A percentile compares a stretch with the other conserved stretches of the same genome.
Evolutionary conservation across 2,888 invertebrate genomes (phyloP).

Genomic region (Rhagonycha fulva): DNA sequence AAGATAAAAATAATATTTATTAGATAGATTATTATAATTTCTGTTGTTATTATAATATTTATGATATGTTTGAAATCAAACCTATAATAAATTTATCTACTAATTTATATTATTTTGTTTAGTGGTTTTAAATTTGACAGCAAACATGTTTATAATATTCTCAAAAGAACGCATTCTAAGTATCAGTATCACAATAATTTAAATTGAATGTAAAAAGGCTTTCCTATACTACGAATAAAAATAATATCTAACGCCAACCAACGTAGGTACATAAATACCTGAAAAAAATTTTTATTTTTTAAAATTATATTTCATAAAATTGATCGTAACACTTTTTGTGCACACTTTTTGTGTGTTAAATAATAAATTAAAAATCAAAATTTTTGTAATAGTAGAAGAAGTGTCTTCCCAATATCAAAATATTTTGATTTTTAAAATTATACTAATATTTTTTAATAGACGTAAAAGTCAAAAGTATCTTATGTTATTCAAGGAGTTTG

Average conservation of each 20-base stretch:
- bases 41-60: neutral
- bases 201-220: neutral
- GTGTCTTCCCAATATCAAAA: too few species aligned
- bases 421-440: too few species aligned
- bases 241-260: neutral
- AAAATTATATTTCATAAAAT: too few species aligned
- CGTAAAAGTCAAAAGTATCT: too few species aligned
- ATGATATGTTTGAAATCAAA: neutral
- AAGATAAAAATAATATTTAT: too few species aligned
- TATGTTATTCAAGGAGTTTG: too few species aligned
- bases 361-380: too few species aligned
- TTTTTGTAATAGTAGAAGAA: too few species aligned
- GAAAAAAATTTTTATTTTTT: neutral
- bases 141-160: neutral
- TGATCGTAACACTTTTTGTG: too few species aligned
- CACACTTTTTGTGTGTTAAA: too few species aligned
- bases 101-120: neutral
- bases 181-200: neutral
- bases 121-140: neutral
- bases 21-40: neutral
- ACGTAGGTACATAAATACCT: neutral
- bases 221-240: neutral
- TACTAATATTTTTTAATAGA: too few species aligned
- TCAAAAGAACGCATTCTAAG: neutral
- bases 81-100: neutral